Conservation (phyloP, 92 coral and sea anemone genomes). For the Muricea muricata region DNA sequence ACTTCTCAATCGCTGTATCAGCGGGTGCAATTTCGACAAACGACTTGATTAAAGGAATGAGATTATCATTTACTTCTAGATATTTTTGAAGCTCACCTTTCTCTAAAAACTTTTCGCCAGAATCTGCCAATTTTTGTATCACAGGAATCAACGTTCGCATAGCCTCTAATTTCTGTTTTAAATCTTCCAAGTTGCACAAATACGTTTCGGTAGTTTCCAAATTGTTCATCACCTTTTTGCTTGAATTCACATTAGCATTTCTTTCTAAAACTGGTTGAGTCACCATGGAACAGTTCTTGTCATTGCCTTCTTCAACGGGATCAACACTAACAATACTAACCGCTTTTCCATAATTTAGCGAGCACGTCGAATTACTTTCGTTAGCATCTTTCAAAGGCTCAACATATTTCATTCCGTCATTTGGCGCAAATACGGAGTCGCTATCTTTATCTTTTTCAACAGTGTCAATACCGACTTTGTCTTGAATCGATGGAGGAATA, state of each 20-base stretch:
- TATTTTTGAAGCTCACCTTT: neutral
- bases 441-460: neutral
- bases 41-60: neutral
- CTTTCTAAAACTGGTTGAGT: no score
- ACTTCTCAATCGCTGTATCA: neutral
- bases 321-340: neutral
- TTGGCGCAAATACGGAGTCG: neutral
- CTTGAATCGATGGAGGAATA: neutral
- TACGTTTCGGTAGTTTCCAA: neutral
- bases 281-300: no score
- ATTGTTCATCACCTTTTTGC: neutral
- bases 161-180: neutral
- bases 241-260: neutral
- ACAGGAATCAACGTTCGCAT: neutral
- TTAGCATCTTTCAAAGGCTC: no score
- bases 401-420: no score
- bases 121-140: neutral
- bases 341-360: neutral
- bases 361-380: no score
- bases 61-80: neutral
- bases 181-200: neutral
- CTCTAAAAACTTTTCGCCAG: neutral
- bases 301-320: neutral
- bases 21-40: neutral
- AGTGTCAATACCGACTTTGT: no score